Percentiles rank a stretch among this genome's conserved stretches.
These are phyloP conservation scores for Rhimphoctona megacephalus DNA, from an alignment of 2,888 invertebrate species.

Conservation along the genomic window DNA sequence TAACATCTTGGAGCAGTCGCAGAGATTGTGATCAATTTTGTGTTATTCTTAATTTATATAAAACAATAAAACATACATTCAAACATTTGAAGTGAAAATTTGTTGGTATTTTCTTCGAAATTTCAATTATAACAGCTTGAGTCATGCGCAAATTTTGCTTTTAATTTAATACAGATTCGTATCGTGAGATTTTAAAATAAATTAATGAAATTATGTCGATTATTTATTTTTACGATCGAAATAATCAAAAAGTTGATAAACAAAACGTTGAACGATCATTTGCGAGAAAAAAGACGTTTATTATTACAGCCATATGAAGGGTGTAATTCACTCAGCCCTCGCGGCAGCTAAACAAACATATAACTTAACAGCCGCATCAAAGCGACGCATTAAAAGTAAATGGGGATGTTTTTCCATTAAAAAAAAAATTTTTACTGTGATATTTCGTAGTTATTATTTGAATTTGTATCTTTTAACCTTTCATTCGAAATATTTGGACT, in stretches of 20 bases:
- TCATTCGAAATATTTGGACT: background rate
- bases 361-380: constrained; percentile 48
- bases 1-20: background rate
- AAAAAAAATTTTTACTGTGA: constrained; percentile 2
- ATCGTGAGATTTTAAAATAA: background rate
- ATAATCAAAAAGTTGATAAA: background rate
- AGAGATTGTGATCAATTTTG: background rate
- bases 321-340: constrained; percentile 50
- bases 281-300: background rate
- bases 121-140: background rate
- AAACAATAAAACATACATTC: background rate
- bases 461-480: background rate
- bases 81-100: too few relatives aligned
- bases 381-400: constrained; percentile 51
- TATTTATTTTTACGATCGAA: background rate
- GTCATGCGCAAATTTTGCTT: background rate
- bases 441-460: background rate
- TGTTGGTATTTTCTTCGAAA: background rate
- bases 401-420: constrained; percentile 7
- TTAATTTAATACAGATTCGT: background rate
- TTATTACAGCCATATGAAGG: constrained; percentile 40
- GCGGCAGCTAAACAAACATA: constrained; percentile 63
- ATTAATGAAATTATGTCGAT: background rate
- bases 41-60: background rate
- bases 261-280: background rate